Evolutionary conservation across 1,140 invertebrate species (phyloP).

Genomic region (Pachyrhynchus sulphureomaculatus): DNA sequence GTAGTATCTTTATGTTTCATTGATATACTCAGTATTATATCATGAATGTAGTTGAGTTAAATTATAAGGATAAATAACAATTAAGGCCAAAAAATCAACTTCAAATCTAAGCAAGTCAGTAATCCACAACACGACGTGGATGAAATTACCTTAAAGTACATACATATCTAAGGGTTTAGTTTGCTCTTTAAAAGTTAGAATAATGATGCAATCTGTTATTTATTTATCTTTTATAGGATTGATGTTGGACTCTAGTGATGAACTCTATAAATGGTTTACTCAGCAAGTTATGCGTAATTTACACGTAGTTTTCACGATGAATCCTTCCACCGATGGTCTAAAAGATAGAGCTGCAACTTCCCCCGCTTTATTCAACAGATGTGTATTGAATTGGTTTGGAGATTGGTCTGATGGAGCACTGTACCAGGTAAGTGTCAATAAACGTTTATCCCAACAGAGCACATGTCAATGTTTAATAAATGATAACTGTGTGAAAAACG

Average conservation of each 20-base stretch:
- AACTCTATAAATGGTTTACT: conserved; percentile 98
- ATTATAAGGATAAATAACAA: too few relatives aligned
- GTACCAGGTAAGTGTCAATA: conserved; percentile 76
- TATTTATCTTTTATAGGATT: conserved; percentile 58
- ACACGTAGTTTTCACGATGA: conserved; percentile 99
- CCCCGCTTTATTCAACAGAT: conserved; percentile 98
- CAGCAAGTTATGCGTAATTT: conserved; percentile 98
- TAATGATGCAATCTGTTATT: too few relatives aligned
- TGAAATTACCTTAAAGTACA: too few relatives aligned
- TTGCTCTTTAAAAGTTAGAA: too few relatives aligned
- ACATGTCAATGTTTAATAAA: not conserved
- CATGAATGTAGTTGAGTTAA: too few relatives aligned
- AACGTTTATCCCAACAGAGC: not conserved
- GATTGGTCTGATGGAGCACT: conserved; percentile 98
- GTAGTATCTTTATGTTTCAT: too few relatives aligned
- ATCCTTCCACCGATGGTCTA: conserved; percentile 95
- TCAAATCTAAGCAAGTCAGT: too few relatives aligned
- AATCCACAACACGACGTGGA: too few relatives aligned
- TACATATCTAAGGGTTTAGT: too few relatives aligned
- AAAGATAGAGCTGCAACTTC: conserved; percentile 98
- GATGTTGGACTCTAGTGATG: conserved; percentile 98
- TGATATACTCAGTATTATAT: too few relatives aligned
- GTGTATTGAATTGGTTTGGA: conserved; percentile 99
- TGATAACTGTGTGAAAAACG: too few relatives aligned
- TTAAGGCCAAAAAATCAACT: too few relatives aligned